Conservation (phyloP, 2,797 vertebrate species). For the Enteromius viviparus region DNA sequence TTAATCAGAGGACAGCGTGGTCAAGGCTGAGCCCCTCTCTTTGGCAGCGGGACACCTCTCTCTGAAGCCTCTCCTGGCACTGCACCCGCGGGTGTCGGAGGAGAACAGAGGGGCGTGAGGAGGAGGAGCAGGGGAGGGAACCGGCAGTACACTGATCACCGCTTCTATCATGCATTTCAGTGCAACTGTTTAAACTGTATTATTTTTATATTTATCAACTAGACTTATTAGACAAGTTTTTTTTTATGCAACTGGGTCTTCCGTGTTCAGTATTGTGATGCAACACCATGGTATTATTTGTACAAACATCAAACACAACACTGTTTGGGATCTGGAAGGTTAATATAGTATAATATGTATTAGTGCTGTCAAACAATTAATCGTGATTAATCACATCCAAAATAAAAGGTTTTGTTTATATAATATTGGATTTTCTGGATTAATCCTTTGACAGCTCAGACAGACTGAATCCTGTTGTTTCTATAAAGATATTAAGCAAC, state of each 20-base stretch:
- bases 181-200: neutral
- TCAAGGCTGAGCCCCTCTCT: neutral
- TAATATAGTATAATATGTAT: too few species aligned
- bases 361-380: too few species aligned
- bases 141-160: neutral
- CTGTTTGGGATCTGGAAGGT: too few species aligned
- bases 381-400: too few species aligned
- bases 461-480: neutral
- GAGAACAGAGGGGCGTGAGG: slow-evolving; percentile 20
- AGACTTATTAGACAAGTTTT: neutral
- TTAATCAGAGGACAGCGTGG: slow-evolving; percentile 21
- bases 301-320: neutral
- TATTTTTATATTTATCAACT: neutral
- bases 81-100: slow-evolving; percentile 12
- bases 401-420: too few species aligned
- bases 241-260: neutral
- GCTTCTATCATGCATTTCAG: neutral
- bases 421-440: too few species aligned
- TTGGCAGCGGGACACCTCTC: slow-evolving; percentile 12
- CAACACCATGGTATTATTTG: neutral
- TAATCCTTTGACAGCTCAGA: too few species aligned
- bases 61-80: slow-evolving; percentile 20
- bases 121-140: slow-evolving; percentile 20
- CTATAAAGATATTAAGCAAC: neutral
- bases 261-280: neutral